Evolutionary conservation across 2,113 vertebrate species (phyloP).

Genomic region (Seriola rivoliana): DNA sequence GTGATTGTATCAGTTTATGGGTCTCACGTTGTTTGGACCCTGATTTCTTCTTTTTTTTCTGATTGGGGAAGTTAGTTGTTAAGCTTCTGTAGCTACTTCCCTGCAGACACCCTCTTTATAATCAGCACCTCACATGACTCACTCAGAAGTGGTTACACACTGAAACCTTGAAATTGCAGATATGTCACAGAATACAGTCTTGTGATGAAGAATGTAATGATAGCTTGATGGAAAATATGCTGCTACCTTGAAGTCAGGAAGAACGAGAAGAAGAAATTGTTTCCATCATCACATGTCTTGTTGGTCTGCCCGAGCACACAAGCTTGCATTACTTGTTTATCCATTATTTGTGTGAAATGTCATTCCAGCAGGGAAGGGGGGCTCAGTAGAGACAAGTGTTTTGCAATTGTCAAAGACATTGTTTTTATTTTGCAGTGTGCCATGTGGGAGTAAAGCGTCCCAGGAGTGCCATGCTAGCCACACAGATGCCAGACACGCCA

Average conservation of each 20-base stretch:
- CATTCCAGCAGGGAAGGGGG: neutral
- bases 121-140: conserved; percentile 70
- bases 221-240: neutral
- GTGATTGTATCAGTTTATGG: neutral
- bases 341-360: neutral
- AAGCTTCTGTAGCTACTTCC: conserved; percentile 53
- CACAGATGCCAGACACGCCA: conserved; percentile 82
- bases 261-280: neutral
- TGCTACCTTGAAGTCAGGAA: conserved; percentile 1
- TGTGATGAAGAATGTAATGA: conserved; percentile 40
- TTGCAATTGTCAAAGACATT: neutral
- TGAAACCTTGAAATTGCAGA: conserved; percentile 38
- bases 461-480: conserved; percentile 89
- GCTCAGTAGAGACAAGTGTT: neutral
- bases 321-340: conserved; percentile 8
- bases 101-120: conserved; percentile 40
- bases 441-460: conserved; percentile 78
- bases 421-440: conserved; percentile 79
- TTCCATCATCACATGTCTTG: conserved; percentile 49
- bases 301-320: neutral
- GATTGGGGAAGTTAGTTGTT: conserved; percentile 46
- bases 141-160: conserved; percentile 23
- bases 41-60: neutral
- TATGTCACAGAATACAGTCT: conserved; percentile 37
- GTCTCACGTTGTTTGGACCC: neutral